These are phyloP conservation scores for Drosophila prostipennis DNA, from an alignment of 2,888 invertebrate genomes.

Conservation along the genomic window DNA sequence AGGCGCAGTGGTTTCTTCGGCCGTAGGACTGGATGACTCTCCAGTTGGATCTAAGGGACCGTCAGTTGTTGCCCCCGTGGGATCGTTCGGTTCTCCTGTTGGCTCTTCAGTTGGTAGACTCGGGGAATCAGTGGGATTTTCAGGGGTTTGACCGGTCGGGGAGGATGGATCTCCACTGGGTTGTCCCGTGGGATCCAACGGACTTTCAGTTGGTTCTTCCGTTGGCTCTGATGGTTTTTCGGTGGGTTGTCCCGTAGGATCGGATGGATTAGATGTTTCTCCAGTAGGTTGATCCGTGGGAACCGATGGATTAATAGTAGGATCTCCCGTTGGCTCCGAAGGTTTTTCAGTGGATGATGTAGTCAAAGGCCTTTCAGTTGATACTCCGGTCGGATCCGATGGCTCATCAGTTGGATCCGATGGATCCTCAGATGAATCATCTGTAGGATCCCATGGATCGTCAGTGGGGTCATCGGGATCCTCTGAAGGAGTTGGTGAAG, in stretches of 20 bases:
- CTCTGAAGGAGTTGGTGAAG: conserved; percentile 11
- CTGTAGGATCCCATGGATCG: conserved; percentile 30
- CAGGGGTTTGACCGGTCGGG: not conserved
- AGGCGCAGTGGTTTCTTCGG: not conserved
- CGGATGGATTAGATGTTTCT: no score
- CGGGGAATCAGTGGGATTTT: no score
- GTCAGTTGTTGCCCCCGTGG: conserved; percentile 4
- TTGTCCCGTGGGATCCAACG: conserved; percentile 3
- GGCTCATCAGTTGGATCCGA: conserved; percentile 16
- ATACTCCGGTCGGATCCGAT: not conserved
- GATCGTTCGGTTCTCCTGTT: not conserved
- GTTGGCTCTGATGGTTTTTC: not conserved
- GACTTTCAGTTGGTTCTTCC: not conserved
- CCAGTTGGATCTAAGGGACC: not conserved
- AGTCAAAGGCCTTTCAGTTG: not conserved
- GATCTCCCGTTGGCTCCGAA: no score
- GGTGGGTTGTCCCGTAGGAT: not conserved
- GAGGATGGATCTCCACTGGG: not conserved
- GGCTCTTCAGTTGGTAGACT: not conserved
- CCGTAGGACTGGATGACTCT: not conserved
- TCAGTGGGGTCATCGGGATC: conserved; percentile 28
- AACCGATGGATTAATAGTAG: not conserved
- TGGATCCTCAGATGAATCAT: conserved; percentile 21
- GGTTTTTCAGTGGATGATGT: not conserved
- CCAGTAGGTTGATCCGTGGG: not conserved